Conservation (phyloP, 2,888 invertebrate genomes). For the Eremobia ochroleuca region DNA sequence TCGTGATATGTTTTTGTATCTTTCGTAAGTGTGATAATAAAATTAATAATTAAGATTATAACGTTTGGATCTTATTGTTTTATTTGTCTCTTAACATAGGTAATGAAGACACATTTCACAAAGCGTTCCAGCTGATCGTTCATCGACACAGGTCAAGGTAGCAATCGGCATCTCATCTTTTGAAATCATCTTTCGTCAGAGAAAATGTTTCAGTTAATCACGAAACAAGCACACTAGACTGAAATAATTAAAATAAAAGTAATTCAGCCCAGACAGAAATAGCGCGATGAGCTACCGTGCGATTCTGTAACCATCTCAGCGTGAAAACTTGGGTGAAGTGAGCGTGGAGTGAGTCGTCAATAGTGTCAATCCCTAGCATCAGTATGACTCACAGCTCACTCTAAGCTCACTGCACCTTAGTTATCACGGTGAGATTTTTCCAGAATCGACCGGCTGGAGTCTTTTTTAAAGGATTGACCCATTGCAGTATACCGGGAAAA, state of each 20-base stretch:
- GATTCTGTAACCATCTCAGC: too few relatives aligned
- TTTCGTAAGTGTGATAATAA: conserved; percentile 91
- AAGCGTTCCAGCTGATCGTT: neutral
- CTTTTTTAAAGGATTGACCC: too few relatives aligned
- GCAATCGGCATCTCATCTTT: neutral
- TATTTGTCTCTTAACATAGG: conserved; percentile 57
- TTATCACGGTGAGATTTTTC: too few relatives aligned
- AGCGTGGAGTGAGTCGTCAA: too few relatives aligned
- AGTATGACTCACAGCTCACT: too few relatives aligned
- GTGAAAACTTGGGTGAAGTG: too few relatives aligned
- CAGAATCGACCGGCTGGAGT: too few relatives aligned
- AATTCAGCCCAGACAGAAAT: neutral
- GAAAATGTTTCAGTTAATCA: neutral
- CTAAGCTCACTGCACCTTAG: too few relatives aligned
- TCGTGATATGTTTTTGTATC: conserved; percentile 90
- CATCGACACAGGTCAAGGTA: neutral
- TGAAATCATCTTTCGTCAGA: neutral
- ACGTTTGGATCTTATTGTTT: conserved; percentile 71
- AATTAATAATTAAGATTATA: conserved; percentile 84
- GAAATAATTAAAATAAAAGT: neutral
- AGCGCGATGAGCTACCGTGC: too few relatives aligned
- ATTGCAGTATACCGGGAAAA: neutral
- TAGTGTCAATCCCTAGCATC: too few relatives aligned
- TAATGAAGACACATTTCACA: neutral
- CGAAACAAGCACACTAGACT: neutral